Percentiles rank a stretch among this genome's conserved stretches.
These are phyloP conservation scores for Myiozetetes cayanensis DNA, from an alignment of 2,113 vertebrate species.

Conservation along the genomic window DNA sequence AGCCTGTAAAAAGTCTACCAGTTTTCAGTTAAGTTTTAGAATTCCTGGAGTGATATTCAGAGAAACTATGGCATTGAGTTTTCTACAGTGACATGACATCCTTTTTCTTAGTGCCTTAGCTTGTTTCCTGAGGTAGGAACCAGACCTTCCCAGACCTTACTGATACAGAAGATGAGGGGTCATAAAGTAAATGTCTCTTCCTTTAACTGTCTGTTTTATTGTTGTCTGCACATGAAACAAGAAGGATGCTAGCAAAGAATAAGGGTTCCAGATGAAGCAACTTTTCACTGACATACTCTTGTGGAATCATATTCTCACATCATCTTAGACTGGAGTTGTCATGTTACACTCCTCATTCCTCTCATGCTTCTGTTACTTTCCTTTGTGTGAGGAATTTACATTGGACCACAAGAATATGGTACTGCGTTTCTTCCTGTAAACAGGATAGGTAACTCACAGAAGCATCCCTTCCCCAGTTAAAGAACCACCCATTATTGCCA, in stretches of 20 bases:
- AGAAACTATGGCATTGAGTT: neutral
- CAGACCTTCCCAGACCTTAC: neutral
- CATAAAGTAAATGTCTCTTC: neutral
- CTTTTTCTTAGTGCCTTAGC: neutral
- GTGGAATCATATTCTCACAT: neutral
- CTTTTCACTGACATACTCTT: neutral
- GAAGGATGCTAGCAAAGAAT: neutral
- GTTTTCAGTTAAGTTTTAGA: neutral
- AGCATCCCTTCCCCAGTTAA: neutral
- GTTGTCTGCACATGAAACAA: neutral
- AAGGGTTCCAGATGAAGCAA: neutral
- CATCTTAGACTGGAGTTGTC: neutral
- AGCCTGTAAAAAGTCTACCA: neutral
- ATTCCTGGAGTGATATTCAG: neutral
- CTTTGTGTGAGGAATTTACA: neutral
- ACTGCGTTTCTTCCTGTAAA: neutral
- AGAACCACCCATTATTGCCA: neutral
- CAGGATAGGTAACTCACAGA: fast-evolving
- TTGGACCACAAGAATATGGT: neutral
- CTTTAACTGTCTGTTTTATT: neutral
- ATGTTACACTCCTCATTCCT: neutral
- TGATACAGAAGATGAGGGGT: fast-evolving
- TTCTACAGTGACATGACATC: neutral
- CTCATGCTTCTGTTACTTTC: neutral
- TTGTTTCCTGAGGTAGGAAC: neutral